Percentiles rank a stretch among this genome's conserved stretches.
Conservation (phyloP, 2,113 vertebrate genomes). For the Nestor notabilis region DNA sequence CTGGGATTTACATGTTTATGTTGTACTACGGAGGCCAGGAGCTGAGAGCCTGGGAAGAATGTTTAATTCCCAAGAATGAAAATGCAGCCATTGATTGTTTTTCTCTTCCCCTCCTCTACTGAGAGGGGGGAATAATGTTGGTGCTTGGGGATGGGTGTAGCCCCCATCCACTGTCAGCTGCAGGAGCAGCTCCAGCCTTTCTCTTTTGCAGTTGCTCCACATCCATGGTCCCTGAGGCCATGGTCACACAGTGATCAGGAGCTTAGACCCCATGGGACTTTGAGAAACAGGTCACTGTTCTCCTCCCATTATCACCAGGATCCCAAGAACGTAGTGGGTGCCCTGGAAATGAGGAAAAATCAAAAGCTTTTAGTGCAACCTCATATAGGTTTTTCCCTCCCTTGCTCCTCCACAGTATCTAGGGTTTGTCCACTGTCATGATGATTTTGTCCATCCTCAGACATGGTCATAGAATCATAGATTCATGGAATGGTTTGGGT, state of each 20-base stretch:
- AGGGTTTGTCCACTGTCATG: not conserved
- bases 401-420: not conserved
- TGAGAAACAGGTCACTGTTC: not conserved
- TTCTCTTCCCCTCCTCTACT: not conserved
- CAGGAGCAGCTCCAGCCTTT: not conserved
- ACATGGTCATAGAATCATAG: not conserved
- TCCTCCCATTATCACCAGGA: not conserved
- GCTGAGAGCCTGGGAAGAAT: not conserved
- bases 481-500: no score
- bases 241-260: fast-evolving
- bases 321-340: not conserved
- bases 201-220: not conserved
- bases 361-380: not conserved
- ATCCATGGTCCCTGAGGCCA: not conserved
- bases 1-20: not conserved
- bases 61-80: not conserved
- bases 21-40: not conserved
- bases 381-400: not conserved
- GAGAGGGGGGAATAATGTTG: not conserved
- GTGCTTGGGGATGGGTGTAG: not conserved
- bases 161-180: no score
- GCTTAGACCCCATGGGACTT: not conserved
- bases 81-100: not conserved
- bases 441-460: not conserved
- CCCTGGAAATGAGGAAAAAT: not conserved